Evolutionary conservation across 2,888 invertebrate species (phyloP).

Genomic region (Sisyra terminalis): DNA sequence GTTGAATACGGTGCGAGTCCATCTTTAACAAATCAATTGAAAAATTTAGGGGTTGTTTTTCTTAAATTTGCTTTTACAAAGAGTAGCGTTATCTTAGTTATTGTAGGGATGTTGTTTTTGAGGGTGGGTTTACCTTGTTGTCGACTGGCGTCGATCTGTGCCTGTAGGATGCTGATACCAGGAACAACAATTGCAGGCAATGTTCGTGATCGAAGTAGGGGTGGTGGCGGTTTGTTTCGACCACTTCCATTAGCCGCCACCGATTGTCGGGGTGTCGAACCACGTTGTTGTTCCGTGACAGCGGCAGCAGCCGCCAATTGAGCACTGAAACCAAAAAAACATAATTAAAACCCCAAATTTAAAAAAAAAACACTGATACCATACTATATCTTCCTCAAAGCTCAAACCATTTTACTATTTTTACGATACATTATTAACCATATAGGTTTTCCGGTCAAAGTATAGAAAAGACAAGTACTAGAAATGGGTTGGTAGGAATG

Average conservation of each 20-base stretch:
- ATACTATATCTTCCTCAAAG: no score
- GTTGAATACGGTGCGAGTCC: constrained; percentile 7
- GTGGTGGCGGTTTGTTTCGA: constrained; percentile 38
- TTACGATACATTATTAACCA: no score
- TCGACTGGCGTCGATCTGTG: constrained; percentile 59
- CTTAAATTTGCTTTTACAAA: background rate
- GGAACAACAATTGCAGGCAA: constrained; percentile 78
- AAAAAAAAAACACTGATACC: no score
- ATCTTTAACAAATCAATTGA: background rate
- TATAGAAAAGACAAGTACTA: no score
- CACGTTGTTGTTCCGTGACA: constrained; percentile 28
- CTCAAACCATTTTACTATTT: no score
- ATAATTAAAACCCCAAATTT: no score
- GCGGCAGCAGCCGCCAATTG: constrained; percentile 25
- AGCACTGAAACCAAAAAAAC: constrained; percentile 19
- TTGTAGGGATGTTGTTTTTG: no score
- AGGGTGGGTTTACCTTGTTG: constrained; percentile 21
- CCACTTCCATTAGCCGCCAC: constrained; percentile 28
- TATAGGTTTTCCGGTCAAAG: no score
- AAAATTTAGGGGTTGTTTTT: background rate
- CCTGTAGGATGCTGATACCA: constrained; percentile 64
- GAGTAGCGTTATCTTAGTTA: background rate
- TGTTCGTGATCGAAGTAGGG: constrained; percentile 67
- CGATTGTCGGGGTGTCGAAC: constrained; percentile 34
- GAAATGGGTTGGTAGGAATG: no score